Conservation (phyloP, 2,888 invertebrate genomes). For the Zonitis immaculata region DNA sequence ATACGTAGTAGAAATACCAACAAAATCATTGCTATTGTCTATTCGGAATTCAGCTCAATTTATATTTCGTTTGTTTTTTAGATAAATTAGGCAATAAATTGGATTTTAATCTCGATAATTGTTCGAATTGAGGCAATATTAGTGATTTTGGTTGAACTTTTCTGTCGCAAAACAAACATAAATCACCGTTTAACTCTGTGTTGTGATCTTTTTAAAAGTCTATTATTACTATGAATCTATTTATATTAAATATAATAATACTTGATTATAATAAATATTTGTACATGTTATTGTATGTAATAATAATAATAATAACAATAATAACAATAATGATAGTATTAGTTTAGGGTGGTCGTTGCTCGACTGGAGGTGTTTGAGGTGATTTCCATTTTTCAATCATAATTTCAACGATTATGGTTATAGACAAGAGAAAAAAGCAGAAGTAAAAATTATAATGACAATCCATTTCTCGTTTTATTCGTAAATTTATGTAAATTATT, state of each 20-base stretch:
- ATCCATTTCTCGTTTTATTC: constrained; percentile 44
- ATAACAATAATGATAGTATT: too few species aligned
- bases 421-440: constrained; percentile 20
- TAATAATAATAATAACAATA: constrained; percentile 22
- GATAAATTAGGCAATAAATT: too few species aligned
- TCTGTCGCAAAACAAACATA: constrained; percentile 30
- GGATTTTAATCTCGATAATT: constrained; percentile 11
- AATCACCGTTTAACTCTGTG: constrained; percentile 48
- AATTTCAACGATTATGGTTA: not conserved
- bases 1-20: constrained; percentile 33
- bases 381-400: constrained; percentile 33
- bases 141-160: constrained; percentile 28
- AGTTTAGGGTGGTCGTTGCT: constrained; percentile 24
- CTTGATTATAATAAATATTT: constrained; percentile 46
- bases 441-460: constrained; percentile 41
- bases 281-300: constrained; percentile 49
- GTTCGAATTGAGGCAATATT: constrained; percentile 22
- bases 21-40: constrained; percentile 6
- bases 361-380: constrained; percentile 30
- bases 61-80: constrained; percentile 4
- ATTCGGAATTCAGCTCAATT: constrained; percentile 21
- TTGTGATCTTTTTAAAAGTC: constrained; percentile 52
- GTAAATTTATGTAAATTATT: constrained; percentile 37
- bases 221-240: constrained; percentile 52
- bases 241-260: constrained; percentile 42